Base-by-base conservation (phyloP, 2,113 vertebrate species). In the Embiotoca jacksoni region DNA sequence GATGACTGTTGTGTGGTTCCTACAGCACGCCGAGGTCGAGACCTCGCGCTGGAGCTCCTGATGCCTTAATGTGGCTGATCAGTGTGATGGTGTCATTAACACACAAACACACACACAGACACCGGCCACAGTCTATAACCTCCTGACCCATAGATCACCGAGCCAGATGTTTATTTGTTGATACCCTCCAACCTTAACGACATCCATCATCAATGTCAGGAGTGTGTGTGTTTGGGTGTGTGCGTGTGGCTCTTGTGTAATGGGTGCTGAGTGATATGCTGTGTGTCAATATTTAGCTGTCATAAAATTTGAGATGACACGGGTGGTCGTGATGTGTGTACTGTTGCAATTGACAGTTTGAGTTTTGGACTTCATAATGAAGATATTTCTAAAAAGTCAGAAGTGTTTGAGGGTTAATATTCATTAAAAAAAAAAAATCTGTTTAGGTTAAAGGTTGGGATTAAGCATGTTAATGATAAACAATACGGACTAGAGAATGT, bases 131-230 rank as follows among this genome's bases (percentile, higher is more conserved):
- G 72, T 84, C 76, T 69, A 30, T 63, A 31, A 90, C 87, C 88
- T 79, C 37, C 36, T 87, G 89, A 91, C 91, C 89, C 68, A 5
- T 4, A 68, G 67, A 86, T 88, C 56, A 67, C 14, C 10, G 56
- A 54, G 71, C 60, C 89, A 87, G 88, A 86, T 88, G 89, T 91
- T 89, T 90, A 88, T 90, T 88, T 92, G 85, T 89, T 86, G 88
- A 90, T 83, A 82, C 72, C 82, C 65, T 80, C 85, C 78, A 77
- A 65, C 53, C 78, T 90, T 73, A 52, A 85, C 67, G 41, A 77
- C 84, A 91, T 93, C 92, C 89, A 90, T 92, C 92, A 93, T 87
- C 83, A 44, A 67, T 79, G 88, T 88, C 85, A 80, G 50, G 49
- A n/a, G 49, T 52, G 49, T 52, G 68, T 68, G 67, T 80, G 75